Base-by-base conservation (phyloP, 2,888 invertebrate species). In the Lasioglossum villosulum region DNA sequence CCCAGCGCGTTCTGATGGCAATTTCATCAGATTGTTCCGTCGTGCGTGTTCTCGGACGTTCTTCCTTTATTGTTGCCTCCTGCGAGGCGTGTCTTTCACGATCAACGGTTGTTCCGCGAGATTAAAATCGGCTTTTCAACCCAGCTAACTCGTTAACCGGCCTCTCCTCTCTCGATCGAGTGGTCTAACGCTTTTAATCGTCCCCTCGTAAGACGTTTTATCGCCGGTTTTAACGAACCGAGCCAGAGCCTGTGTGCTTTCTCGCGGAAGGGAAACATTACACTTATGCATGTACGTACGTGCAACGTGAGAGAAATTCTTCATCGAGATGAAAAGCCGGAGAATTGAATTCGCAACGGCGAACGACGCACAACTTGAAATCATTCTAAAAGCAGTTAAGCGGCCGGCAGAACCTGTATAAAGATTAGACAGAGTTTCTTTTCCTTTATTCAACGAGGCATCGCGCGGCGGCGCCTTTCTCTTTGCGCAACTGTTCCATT, bases 401-500 rank as follows among this genome's bases (percentile, higher is more conserved):
- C 56, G 66, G 52, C 76, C 75, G 78, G 39, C 78, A 82, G 81
- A 86, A 81, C 83, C 71, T 68, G 87, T 86, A 83, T 86, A 86
- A 79, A 78, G 87, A 87, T 87, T 87, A 86, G 87, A 87, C 83
- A 78, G 75, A 83, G 86, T 86, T 86, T 86, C 87, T 87, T 87
- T 87, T 87, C 80, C 87, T 86, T 83, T 83, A 87, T 87, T 87
- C 86, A 86, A 87, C 83, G 86, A 87, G 87, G 87, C 87, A 87
- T 87, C 87, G 87, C 63, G 75, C 86, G 87, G 75, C 86, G 87
- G 80, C 86, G 87, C 87, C 87, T 87, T 87, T 87, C 87, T 87
- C 87, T 87, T 87, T 87, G 87, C 87, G 87, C 87, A 87, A 87
- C 80, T 86, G 87, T 87, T 87, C 87, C 87, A 87, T 87, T 87